A percentile compares a stretch with the other conserved stretches of the same genome.
Conservation (phyloP, 2,113 vertebrate species). For the Ochotona princeps region DNA sequence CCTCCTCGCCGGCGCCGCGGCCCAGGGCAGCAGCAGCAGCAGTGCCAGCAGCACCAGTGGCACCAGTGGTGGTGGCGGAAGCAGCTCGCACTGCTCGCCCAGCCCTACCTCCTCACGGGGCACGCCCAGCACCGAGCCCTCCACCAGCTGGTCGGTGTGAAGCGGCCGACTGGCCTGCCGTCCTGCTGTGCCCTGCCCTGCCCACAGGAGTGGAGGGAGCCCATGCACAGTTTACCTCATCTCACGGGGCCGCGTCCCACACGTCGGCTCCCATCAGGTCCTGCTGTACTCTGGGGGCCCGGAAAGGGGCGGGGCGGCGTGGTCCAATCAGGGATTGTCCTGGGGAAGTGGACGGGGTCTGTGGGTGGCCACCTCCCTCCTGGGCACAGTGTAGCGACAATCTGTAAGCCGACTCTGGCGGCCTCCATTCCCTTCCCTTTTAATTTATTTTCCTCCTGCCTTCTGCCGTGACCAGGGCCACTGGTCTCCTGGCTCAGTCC, state of each 20-base stretch:
- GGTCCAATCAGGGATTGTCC: constrained; percentile 88
- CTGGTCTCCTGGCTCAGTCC: background rate
- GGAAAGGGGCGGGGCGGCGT: constrained; percentile 75
- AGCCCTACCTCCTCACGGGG: constrained; percentile 90
- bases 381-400: constrained; percentile 85
- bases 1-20: constrained; percentile 85
- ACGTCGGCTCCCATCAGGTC: constrained; percentile 78
- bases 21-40: constrained; percentile 83
- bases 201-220: constrained; percentile 51
- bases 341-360: constrained; percentile 67
- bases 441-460: constrained; percentile 71
- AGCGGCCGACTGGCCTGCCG: background rate
- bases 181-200: constrained; percentile 62
- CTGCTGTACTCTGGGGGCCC: constrained; percentile 79
- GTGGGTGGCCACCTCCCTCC: constrained; percentile 45
- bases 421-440: constrained; percentile 64
- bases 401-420: constrained; percentile 75
- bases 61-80: constrained; percentile 46
- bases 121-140: constrained; percentile 88
- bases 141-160: constrained; percentile 91
- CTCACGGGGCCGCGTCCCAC: constrained; percentile 78
- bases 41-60: constrained; percentile 68
- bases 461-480: background rate
- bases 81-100: constrained; percentile 87
- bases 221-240: constrained; percentile 85